Conservation (phyloP, 2,797 vertebrate genomes). For the Echeneis naucrates region DNA sequence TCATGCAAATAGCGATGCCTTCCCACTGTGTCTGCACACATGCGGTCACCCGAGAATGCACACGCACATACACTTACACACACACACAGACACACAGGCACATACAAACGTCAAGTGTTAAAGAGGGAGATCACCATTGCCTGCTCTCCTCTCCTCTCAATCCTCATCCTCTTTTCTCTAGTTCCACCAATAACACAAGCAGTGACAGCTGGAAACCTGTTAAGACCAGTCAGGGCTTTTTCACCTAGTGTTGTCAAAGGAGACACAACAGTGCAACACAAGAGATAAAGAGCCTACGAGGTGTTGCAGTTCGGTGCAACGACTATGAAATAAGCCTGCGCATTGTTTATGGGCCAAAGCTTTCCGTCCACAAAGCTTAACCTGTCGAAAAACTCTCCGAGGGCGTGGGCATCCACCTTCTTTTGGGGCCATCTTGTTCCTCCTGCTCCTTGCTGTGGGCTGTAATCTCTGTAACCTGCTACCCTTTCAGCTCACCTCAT, state of each 20-base stretch:
- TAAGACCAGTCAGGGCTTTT: constrained; percentile 24
- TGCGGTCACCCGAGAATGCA: constrained; percentile 10
- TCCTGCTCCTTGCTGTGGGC: constrained; percentile 20
- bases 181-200: constrained; percentile 44
- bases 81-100: background rate
- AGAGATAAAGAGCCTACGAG: constrained; percentile 18
- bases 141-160: constrained; percentile 37
- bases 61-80: constrained; percentile 1
- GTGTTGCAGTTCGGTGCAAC: background rate
- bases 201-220: constrained; percentile 38
- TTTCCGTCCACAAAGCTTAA: constrained; percentile 25
- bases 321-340: constrained; percentile 21
- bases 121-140: constrained; percentile 40
- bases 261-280: constrained; percentile 3
- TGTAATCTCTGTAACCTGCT: constrained; percentile 52
- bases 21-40: constrained; percentile 57
- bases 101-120: constrained; percentile 26
- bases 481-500: constrained; percentile 49
- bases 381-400: constrained; percentile 37
- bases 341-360: constrained; percentile 22
- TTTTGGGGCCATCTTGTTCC: constrained; percentile 27
- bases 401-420: constrained; percentile 28
- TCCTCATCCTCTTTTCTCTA: constrained; percentile 17
- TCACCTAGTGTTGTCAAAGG: constrained; percentile 30
- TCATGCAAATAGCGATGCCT: constrained; percentile 64